Percentiles rank a stretch among this genome's conserved stretches.
These are phyloP conservation scores for Pseudorectes ferrugineus DNA, from an alignment of 2,113 vertebrate species.

Conservation along the genomic window DNA sequence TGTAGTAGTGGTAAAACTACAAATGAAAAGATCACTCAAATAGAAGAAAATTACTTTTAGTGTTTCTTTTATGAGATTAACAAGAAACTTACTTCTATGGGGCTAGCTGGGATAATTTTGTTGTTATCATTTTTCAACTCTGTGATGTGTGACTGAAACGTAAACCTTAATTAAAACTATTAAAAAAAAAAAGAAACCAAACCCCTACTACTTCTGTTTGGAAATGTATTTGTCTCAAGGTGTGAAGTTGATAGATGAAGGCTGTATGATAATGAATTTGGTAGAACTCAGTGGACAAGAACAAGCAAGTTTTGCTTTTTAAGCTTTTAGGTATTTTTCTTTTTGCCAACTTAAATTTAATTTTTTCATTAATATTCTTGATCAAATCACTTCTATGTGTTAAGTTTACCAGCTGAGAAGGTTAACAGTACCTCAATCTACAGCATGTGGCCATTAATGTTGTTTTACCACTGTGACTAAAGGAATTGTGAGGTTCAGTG, in stretches of 20 bases:
- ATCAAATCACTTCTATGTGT: not conserved
- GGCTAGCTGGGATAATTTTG: not conserved
- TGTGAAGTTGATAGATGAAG: not conserved
- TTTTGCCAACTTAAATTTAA: not conserved
- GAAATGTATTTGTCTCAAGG: not conserved
- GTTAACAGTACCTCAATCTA: not conserved
- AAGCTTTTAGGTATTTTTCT: not conserved
- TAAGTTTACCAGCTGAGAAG: not conserved
- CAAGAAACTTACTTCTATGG: not conserved
- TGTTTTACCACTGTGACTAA: not conserved
- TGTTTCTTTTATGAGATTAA: not conserved
- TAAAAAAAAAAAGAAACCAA: not conserved
- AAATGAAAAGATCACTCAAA: not conserved
- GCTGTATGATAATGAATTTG: not conserved
- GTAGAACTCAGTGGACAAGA: not conserved
- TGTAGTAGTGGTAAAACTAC: not conserved
- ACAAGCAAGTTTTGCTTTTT: not conserved
- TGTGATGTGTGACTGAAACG: not conserved
- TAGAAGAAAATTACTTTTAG: not conserved
- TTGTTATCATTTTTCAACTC: not conserved
- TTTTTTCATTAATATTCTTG: not conserved
- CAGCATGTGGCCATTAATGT: not conserved
- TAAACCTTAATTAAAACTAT: not conserved
- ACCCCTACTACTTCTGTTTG: not conserved
- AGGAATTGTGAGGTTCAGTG: not conserved